Conservation (phyloP, 2,113 vertebrate genomes). For the Caloenas nicobarica region DNA sequence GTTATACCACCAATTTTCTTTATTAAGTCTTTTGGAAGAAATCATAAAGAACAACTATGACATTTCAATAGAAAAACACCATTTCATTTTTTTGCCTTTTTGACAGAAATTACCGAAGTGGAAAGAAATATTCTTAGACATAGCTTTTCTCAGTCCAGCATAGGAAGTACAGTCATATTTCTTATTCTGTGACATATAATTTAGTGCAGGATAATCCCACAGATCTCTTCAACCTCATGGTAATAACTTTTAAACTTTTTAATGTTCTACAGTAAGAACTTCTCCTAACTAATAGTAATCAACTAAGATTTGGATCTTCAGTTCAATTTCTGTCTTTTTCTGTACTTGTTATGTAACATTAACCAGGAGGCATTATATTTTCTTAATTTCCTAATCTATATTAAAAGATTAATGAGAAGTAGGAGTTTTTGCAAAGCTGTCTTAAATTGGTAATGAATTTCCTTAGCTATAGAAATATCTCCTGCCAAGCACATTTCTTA, state of each 20-base stretch:
- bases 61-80: background rate
- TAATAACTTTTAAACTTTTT: background rate
- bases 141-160: background rate
- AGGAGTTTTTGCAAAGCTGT: background rate
- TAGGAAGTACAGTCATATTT: background rate
- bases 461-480: background rate
- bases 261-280: background rate
- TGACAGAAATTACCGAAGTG: background rate
- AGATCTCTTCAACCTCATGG: background rate
- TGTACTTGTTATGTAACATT: background rate
- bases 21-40: slow-evolving; percentile 18
- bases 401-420: background rate
- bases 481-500: background rate
- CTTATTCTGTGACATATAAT: background rate
- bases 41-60: slow-evolving; percentile 8
- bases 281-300: background rate
- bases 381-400: background rate
- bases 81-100: background rate
- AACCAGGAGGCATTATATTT: background rate
- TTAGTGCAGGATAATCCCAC: background rate
- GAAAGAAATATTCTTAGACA: background rate
- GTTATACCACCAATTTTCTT: slow-evolving; percentile 19
- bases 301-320: background rate
- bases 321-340: background rate
- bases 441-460: background rate